These are phyloP conservation scores for Adelphocoris suturalis DNA, from an alignment of 2,888 invertebrate species.

Conservation along the genomic window DNA sequence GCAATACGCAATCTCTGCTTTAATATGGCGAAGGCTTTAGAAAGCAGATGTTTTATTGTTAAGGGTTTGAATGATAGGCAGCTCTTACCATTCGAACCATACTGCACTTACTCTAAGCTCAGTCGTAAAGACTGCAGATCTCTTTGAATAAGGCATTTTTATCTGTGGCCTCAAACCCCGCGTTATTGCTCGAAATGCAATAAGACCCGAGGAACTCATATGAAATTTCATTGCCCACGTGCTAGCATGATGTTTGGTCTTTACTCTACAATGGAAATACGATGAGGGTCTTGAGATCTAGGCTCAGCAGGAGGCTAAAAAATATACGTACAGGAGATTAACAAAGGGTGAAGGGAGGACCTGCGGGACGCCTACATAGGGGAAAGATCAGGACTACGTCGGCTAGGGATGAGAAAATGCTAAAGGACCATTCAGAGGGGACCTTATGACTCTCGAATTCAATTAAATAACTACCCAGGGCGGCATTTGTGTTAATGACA, in stretches of 20 bases:
- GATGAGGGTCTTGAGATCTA: background rate
- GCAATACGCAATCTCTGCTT: too few relatives aligned
- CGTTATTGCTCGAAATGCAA: slow-evolving; percentile 35
- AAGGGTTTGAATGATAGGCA: too few relatives aligned
- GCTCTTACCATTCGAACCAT: too few relatives aligned
- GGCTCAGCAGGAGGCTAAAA: slow-evolving; percentile 8
- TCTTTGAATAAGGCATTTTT: slow-evolving; percentile 31
- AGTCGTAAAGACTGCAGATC: slow-evolving; percentile 9
- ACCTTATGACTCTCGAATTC: slow-evolving; percentile 67
- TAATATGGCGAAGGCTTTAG: too few relatives aligned
- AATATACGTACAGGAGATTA: slow-evolving; percentile 1
- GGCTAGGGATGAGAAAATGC: background rate
- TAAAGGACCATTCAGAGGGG: slow-evolving; percentile 48
- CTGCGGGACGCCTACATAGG: slow-evolving; percentile 19
- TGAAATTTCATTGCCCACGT: slow-evolving; percentile 48
- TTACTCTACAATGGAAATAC: slow-evolving; percentile 9
- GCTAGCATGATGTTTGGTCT: background rate
- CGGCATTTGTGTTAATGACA: slow-evolving; percentile 71
- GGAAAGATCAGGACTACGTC: background rate
- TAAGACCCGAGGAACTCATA: slow-evolving; percentile 45
- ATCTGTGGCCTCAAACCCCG: slow-evolving; percentile 11
- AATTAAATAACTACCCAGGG: slow-evolving; percentile 68
- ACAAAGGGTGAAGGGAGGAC: slow-evolving; percentile 4
- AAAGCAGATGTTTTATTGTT: too few relatives aligned
- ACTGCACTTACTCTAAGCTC: too few relatives aligned